These are phyloP conservation scores for Hypomecis atomaria DNA, from an alignment of 2,888 invertebrate species.

Conservation along the genomic window DNA sequence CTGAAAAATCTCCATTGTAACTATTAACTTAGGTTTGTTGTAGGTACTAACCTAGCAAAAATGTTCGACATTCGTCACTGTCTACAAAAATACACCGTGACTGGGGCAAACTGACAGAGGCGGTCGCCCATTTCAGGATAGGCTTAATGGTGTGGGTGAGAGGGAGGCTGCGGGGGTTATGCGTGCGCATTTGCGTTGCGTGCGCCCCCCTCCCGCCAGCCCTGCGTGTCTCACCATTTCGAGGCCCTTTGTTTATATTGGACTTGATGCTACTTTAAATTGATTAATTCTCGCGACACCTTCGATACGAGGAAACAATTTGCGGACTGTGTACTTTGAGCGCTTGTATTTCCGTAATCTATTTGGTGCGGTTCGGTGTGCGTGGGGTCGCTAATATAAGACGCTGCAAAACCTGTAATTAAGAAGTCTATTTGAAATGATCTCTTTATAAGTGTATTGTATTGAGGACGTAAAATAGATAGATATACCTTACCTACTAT, in stretches of 20 bases:
- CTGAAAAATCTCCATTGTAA: too few species aligned
- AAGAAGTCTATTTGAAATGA: too few species aligned
- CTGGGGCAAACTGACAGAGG: constrained; percentile 77
- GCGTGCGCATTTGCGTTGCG: constrained; percentile 68
- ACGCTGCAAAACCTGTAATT: not conserved
- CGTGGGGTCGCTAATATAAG: not conserved
- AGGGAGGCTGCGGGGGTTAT: constrained; percentile 62
- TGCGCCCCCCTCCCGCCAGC: constrained; percentile 45
- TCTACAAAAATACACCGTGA: constrained; percentile 34
- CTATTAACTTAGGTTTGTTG: too few species aligned
- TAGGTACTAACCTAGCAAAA: not conserved
- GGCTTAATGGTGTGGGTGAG: constrained; percentile 64
- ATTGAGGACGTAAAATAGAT: not conserved
- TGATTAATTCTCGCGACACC: constrained; percentile 79
- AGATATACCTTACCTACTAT: too few species aligned
- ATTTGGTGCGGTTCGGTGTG: constrained; percentile 14
- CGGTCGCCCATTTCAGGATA: constrained; percentile 73
- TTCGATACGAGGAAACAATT: constrained; percentile 60
- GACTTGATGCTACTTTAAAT: constrained; percentile 79
- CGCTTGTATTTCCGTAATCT: constrained; percentile 28
- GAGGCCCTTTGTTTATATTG: constrained; percentile 81
- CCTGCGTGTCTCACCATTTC: constrained; percentile 70
- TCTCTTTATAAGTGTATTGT: too few species aligned
- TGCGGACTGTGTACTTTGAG: constrained; percentile 42
- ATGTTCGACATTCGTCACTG: constrained; percentile 13